Evolutionary conservation across 2,888 invertebrate species (phyloP).

Genomic region (Noctuana brunneofusca): DNA sequence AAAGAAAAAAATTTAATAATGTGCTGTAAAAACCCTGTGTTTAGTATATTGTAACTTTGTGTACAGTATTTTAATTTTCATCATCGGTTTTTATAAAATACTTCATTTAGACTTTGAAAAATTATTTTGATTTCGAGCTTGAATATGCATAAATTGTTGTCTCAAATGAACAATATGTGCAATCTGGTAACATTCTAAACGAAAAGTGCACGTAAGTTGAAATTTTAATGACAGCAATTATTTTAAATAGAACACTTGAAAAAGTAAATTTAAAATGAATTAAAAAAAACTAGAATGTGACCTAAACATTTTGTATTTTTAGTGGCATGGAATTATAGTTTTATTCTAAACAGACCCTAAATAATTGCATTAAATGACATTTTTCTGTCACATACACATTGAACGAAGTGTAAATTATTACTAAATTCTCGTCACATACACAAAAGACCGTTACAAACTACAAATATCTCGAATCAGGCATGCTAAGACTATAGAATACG

Average conservation of each 20-base stretch:
- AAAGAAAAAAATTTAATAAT: neutral
- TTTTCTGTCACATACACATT: too few species aligned
- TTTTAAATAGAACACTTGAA: neutral
- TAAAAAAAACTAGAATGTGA: neutral
- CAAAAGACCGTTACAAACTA: too few species aligned
- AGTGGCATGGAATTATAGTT: neutral
- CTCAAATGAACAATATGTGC: neutral
- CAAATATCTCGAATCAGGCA: neutral
- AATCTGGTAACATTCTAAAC: neutral
- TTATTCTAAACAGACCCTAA: neutral
- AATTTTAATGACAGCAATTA: neutral
- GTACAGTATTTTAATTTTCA: neutral
- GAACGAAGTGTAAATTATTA: neutral
- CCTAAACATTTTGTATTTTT: conserved; percentile 8
- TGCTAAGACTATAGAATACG: too few species aligned
- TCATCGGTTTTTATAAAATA: neutral
- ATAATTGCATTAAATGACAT: too few species aligned
- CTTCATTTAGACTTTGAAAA: too few species aligned
- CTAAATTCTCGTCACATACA: too few species aligned
- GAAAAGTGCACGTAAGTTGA: neutral
- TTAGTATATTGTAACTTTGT: neutral
- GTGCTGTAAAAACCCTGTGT: neutral
- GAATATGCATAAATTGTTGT: neutral
- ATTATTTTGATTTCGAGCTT: too few species aligned
- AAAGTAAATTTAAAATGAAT: neutral